Conservation (phyloP, 2,797 vertebrate species). For the Acestrorhynchus altus region DNA sequence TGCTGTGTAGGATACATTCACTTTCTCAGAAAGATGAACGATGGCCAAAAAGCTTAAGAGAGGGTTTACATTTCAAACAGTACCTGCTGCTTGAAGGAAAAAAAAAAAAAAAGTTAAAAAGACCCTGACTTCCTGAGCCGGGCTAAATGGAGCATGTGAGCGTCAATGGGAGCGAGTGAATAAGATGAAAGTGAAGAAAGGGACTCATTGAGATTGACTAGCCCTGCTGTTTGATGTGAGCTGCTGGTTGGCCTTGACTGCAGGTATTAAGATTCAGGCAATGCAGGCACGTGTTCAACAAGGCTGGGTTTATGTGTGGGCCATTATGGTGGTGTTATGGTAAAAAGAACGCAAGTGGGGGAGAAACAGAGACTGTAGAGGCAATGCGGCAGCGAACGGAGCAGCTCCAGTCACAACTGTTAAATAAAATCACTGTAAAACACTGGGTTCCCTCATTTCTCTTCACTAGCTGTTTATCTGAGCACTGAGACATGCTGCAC, state of each 20-base stretch:
- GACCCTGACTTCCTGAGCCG: conserved; percentile 36
- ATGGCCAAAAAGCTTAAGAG: conserved; percentile 21
- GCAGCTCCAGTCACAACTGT: not conserved
- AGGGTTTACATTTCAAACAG: conserved; percentile 33
- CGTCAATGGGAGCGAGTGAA: conserved; percentile 54
- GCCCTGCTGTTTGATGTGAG: conserved; percentile 70
- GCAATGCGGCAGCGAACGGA: conserved; percentile 3
- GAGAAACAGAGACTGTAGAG: not conserved
- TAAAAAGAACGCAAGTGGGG: conserved; percentile 18
- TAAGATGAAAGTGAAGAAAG: conserved; percentile 73
- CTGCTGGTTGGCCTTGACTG: conserved; percentile 50
- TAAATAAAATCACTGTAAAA: conserved; percentile 11
- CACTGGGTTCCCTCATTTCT: conserved; percentile 15
- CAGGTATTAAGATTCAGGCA: conserved; percentile 67
- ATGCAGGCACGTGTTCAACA: conserved; percentile 65
- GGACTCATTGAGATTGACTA: conserved; percentile 68
- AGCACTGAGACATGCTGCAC: not conserved
- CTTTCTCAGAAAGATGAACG: conserved; percentile 21
- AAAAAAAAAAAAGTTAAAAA: conserved; percentile 21
- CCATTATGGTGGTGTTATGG: conserved; percentile 32
- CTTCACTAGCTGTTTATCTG: conserved; percentile 19
- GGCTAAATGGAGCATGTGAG: conserved; percentile 41
- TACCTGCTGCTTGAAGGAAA: not conserved
- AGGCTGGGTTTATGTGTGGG: conserved; percentile 60
- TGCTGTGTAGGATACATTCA: not conserved